Base-by-base conservation (phyloP, 2,797 vertebrate species). In the Oryzias dopingdopingensis region DNA sequence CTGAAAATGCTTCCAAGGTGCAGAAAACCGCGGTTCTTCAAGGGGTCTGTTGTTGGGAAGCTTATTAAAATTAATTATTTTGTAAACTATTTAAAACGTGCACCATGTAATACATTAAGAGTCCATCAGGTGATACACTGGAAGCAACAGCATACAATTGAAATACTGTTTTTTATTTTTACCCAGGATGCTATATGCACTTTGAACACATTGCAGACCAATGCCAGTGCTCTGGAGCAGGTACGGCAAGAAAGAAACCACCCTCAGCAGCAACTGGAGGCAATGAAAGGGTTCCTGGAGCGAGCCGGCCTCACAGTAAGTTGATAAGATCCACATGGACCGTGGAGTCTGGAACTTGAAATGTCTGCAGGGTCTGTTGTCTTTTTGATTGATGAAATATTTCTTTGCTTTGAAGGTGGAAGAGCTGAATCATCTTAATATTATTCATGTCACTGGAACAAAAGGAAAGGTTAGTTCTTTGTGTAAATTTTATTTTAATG, bases 381-480 rank as follows among this genome's bases (percentile, higher is more conserved):
- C 26, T 14, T 5, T 8, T 44, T 20, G 8, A 17, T 46, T 64
- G 14, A 16, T 18, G 5, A 4, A 48, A 20, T 65, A 5, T 58
- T 20, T 70, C 2, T 70, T 29, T 53, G 42, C 69, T 58, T 32
- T 42, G 42, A 78, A 99, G 97, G 94, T 97, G 63, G 91, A 95
- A 32, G 91, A 96, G 58, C 90, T 99, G 14, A 92, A 98, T 77
- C 88, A 62, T 62, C 90, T 99, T 29, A 96, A 97, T 72, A 94
- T 98, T 59, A 96, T 99, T 74, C 97, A 99, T 14, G 92, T 98
- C 63, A 98, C 96, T 0, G 97, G 97, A 72, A 99, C 96, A 37
- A 99, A 98, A 87, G 96, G 97, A 83, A 99, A 98, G 94, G 97
- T 97, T 70, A 92, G 75, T 20, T 23, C 23, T 4, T 1, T 4